Evolutionary conservation across 2,797 vertebrate species (phyloP).

Genomic region (Xyrichtys novacula): DNA sequence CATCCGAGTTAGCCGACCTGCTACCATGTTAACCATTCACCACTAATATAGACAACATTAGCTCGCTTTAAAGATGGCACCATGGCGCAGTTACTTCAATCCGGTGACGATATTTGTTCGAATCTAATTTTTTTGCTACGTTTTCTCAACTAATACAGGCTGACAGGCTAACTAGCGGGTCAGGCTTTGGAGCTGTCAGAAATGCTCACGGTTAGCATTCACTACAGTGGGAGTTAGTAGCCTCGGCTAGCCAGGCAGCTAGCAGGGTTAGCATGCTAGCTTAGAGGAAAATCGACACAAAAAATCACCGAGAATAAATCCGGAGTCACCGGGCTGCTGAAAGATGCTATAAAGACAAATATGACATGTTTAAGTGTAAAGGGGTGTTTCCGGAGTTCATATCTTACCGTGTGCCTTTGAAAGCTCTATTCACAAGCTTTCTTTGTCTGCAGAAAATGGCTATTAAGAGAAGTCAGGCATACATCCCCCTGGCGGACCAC

Average conservation of each 20-base stretch:
- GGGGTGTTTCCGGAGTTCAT: constrained; percentile 22
- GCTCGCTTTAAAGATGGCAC: background rate
- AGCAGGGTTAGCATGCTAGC: constrained; percentile 73
- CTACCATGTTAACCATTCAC: constrained; percentile 62
- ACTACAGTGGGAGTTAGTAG: constrained; percentile 19
- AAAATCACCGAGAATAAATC: constrained; percentile 37
- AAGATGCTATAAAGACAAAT: background rate
- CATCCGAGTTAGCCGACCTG: constrained; percentile 65
- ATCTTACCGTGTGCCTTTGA: constrained; percentile 77
- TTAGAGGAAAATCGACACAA: constrained; percentile 48
- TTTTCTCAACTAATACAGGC: background rate
- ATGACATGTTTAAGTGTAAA: background rate
- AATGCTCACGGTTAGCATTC: constrained; percentile 69
- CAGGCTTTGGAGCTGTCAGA: constrained; percentile 52
- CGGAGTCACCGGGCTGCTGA: background rate
- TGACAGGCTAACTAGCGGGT: background rate
- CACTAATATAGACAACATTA: constrained; percentile 16
- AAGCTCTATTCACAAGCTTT: constrained; percentile 81
- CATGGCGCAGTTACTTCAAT: no score
- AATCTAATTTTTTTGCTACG: no score
- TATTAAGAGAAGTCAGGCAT: constrained; percentile 83
- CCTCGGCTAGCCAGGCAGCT: constrained; percentile 27
- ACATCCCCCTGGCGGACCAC: constrained; percentile 80
- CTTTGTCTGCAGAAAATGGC: constrained; percentile 89
- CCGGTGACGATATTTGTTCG: accelerated